Evolutionary conservation across 2,113 vertebrate genomes (phyloP), one percentile per base, ranked within the genome.

Genomic region (Phylloscopus trochilus): DNA sequence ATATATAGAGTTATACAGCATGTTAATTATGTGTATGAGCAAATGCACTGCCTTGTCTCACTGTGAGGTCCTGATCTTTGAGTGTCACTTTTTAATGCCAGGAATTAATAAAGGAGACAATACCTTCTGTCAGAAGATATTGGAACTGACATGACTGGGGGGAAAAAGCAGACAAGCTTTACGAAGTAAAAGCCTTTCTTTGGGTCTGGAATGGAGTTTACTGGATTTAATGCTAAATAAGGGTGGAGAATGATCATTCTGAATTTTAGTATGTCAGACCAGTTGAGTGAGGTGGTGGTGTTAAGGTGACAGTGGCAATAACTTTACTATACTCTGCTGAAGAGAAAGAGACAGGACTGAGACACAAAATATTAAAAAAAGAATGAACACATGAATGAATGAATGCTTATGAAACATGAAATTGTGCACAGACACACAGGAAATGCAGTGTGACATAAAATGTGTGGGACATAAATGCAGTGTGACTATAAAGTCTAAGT

Each of bases 291-390:
- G 14, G 19, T 28, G 22, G 15, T 67, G 24, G 12, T 37, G 24
- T 15, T 63, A 90, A 63, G 28, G 63, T 26, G 31, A 67, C 53
- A 6, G 13, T 74, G 12, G 22, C 15, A 77, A 15, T 55, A 86
- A 62, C 6, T 74, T 74, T 46, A 74, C 55, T 56, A 33, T 27
- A 26, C 11, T 35, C 30, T 23, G 19, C 0, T 0, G 16, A 76
- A 46, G 28, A 84, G 7, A 69, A 15, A 55, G 47, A 39, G 21
- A 59, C 18, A 62, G 24, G 30, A 28, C 15, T 62, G 66, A 52
- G 9, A 26, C 28, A 76, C 3, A 12, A 77, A 77, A 69, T 8
- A 30, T 33, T 10, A 9, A 13, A 11, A 17, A n/a, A n/a, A 58
- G 19, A 58, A 35, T 18, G 53, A 81, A 58, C 18, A 5, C 22